Base-by-base conservation (phyloP, 1,140 invertebrate genomes). In the fruit fly (Drosophila melanogaster) region DNA sequence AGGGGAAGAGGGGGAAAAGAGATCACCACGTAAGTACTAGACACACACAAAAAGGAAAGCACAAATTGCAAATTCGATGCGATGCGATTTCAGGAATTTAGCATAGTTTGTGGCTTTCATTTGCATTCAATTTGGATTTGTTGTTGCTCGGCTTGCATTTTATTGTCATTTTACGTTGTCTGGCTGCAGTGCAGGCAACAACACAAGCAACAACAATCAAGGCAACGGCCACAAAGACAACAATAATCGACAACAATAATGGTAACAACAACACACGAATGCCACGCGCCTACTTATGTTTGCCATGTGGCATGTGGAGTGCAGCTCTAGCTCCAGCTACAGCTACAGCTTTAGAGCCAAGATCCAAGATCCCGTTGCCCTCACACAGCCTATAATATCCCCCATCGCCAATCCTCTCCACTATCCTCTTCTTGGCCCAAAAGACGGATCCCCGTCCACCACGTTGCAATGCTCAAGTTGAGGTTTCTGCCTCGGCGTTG, bases 21-120 rank as follows among this genome's bases (percentile, higher is more conserved):
- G 60, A 66, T 38, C 81, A 77, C 19, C 62, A 57, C 43, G 26
- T 50, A 50, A 35, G 33, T 35, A 35, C 49, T 51, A 64, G 35
- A 43, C 37, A 62, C 41, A 71, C 49, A 55, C 58, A 81, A 71
- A 89, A 84, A 89, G 84, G 85, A 89, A 89, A 89, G 84, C 84
- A 89, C 83, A 89, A 89, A 89, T 89, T 89, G 84, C 80, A 79
- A 89, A 90, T 84, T 70, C 86, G 77, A 80, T 90, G 78, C 78
- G 73, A 77, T 77, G 83, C 83, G 83, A 90, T 90, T 90, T 90
- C 81, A 90, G 81, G 86, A 90, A 90, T 90, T 90, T 90, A 90
- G 84, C 84, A 89, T 89, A 89, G 84, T 89, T 89, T 89, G 84
- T 89, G 84, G 83, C 90, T 91, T 91, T 91, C 90, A 91, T 91